phyloP scores from a whole-genome alignment of 1,140 invertebrate genomes.

The Mercenaria mercenaria region DNA sequence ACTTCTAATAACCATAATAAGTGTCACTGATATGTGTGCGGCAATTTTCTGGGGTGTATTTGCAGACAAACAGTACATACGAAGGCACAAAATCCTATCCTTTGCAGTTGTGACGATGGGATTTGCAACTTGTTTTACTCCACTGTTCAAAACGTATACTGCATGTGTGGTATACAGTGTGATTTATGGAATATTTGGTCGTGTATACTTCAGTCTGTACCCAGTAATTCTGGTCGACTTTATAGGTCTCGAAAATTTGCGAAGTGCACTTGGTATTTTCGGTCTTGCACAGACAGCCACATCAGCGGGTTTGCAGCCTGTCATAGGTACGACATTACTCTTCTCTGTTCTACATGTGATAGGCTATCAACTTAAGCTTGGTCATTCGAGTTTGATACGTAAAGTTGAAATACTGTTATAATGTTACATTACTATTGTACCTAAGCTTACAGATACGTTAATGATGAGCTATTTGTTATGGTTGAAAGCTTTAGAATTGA shows the following conservation, averaged over 20 bases:
- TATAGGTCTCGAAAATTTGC: conserved; percentile 23
- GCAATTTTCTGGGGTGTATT: conserved; percentile 31
- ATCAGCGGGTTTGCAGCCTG: background rate
- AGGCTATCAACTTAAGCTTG: too few species aligned
- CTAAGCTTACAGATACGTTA: too few species aligned
- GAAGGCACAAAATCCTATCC: conserved; percentile 24
- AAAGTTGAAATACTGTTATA: too few species aligned
- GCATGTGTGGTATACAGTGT: conserved; percentile 26
- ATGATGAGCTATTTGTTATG: too few species aligned
- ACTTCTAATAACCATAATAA: conserved; percentile 11
- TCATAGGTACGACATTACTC: too few species aligned
- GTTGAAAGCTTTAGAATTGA: too few species aligned
- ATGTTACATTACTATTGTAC: too few species aligned
- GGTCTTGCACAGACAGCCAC: background rate
- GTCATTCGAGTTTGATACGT: too few species aligned
- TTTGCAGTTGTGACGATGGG: background rate
- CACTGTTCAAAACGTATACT: background rate
- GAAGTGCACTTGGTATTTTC: conserved; percentile 21
- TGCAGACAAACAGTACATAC: conserved; percentile 3
- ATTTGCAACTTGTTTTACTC: background rate
- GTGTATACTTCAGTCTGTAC: conserved; percentile 29
- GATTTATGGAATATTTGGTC: conserved; percentile 32
- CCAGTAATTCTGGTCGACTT: conserved; percentile 22
- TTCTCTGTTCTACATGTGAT: too few species aligned
- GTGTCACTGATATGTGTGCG: conserved; percentile 18